phyloP scores from a whole-genome alignment of 2,888 invertebrate species.

The Leptopilina drosophilae region DNA sequence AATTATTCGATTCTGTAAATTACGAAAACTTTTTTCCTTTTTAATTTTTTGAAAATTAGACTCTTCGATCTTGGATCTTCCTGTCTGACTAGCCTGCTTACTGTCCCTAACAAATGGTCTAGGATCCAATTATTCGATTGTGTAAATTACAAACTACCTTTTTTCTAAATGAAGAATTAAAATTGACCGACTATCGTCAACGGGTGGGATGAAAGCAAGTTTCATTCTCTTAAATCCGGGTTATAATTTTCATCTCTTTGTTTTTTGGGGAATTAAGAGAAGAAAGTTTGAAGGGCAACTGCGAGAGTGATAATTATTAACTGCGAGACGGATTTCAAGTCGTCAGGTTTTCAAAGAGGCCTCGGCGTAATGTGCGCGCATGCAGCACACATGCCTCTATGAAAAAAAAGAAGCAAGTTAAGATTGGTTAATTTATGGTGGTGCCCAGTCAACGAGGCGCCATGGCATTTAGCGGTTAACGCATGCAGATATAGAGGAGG shows the following conservation, averaged over 20 bases:
- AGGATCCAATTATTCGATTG: no score
- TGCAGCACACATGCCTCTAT: constrained; percentile 29
- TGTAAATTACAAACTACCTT: no score
- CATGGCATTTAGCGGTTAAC: constrained; percentile 69
- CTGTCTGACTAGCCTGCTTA: no score
- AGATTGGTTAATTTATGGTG: constrained; percentile 72
- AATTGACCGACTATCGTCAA: no score
- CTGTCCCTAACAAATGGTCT: no score
- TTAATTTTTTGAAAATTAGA: no score
- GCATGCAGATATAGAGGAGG: constrained; percentile 54
- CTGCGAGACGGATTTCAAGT: constrained; percentile 30
- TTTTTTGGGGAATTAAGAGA: not conserved
- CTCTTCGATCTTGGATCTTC: not conserved
- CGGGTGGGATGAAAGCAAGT: no score
- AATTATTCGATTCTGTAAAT: no score
- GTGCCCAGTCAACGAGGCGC: constrained; percentile 73
- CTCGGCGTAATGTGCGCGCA: constrained; percentile 14
- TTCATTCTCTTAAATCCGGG: no score
- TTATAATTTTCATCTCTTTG: no score
- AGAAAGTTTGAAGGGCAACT: constrained; percentile 30
- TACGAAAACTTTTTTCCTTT: no score
- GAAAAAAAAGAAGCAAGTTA: constrained; percentile 52
- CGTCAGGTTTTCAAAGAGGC: constrained; percentile 29
- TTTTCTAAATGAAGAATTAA: no score
- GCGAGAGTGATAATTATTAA: constrained; percentile 43